Evolutionary conservation across 2,888 invertebrate genomes (phyloP), one percentile per base, ranked within the genome.

Genomic region (Leptodirus hochenwartii): DNA sequence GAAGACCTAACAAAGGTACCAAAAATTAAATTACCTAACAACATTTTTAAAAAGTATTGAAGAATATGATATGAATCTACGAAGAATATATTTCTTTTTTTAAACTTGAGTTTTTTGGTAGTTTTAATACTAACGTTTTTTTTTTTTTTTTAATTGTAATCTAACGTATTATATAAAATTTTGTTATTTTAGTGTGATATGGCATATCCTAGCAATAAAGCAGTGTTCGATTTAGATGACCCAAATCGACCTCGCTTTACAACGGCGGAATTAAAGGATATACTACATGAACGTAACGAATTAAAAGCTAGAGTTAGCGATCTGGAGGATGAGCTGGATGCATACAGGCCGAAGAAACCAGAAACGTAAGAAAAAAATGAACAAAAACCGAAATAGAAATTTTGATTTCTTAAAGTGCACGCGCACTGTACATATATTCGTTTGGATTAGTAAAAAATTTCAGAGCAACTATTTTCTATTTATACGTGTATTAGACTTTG

Each of bases 271-370:
- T 60, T 90, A 13, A 72, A 81, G 42, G 82, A 81, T 45, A 84
- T 91, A 39, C 58, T 90, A 15, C 74, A 80, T 51, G 93, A 96
- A 59, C 67, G 93, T 34, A 95, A 95, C 58, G 85, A 88, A 50
- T 64, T 95, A 31, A 87, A 91, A 49, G 76, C 84, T n/a, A 72
- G 79, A 48, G 76, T 96, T 29, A 78, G 80, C 47, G 81, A 87
- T 49, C 68, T 93, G n/a, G 88, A 91, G 53, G 91, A 93, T 44
- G 90, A 93, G 56, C 56, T 96, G 39, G 76, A 73, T 39, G 64
- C 72, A 31, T 67, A 75, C 47, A 66, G 77, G 51, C 66, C 76
- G 40, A 62, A 61, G 53, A 60, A 59, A 52, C 54, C 46, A n/a
- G n/a, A n/a, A n/a, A n/a, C n/a, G n/a, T n/a, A n/a, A n/a, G n/a